Base-by-base conservation (phyloP, 2,797 vertebrate genomes). In the Pygocentrus nattereri region DNA sequence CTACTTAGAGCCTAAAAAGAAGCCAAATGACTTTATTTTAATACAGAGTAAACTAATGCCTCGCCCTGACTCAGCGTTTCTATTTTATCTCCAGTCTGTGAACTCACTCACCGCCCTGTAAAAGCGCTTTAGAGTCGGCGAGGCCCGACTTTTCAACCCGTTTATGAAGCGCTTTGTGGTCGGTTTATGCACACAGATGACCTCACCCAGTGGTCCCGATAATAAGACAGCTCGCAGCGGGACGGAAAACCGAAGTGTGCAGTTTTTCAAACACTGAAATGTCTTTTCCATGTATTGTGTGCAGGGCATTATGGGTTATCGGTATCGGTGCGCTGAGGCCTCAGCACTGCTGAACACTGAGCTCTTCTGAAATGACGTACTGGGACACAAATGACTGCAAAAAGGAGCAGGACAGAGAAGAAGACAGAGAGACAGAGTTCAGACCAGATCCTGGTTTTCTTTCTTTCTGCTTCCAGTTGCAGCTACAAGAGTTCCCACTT, bases 241-340 rank as follows among this genome's bases (percentile, higher is more conserved):
- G 88, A 84, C 76, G 87, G 92, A 91, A 93, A 91, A 89, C 84
- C 1, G 85, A 89, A 88, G 88, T 80, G 78, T 81, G 74, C 82
- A 23, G 76, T 89, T 88, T 87, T 74, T 85, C 52, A 49, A n/a
- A 56, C 74, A 21, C 81, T 86, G 56, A 78, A 85, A 85, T 79
- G 74, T 65, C 77, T 84, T 88, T 86, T 76, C 85, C 90, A 78
- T 82, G 80, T 21, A 82, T 81, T 64, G 50, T 11, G 41, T 44
- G 41, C 41, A 50, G 80, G 77, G 61, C 50, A 31, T 65, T 79
- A 79, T 69, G 67, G 86, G 41, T 44, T 44, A 44, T 44, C 41
- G 8, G 10, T 10, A 10, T 12, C 44, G 41, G 8, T 44, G 41
- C 41, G 8, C 41, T 10, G 8, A 44, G 41, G 41, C 41, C 44